Base-by-base conservation (phyloP, 37 sponge, comb jelly and placozoan species). In the Bolinopsis microptera region DNA sequence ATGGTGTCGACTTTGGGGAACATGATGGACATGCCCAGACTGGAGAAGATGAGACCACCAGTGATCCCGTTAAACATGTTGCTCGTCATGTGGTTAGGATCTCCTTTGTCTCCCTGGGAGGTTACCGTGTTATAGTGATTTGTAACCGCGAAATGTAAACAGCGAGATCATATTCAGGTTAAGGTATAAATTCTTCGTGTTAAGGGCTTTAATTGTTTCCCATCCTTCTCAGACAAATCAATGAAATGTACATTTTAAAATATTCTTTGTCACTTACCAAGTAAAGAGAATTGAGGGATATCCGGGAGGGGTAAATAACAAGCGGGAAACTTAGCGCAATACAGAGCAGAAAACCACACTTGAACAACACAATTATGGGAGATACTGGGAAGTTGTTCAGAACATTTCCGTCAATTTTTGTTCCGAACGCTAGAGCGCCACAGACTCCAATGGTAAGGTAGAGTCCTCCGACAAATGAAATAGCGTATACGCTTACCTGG, bases 251-350 rank as follows among this genome's bases (percentile, higher is more conserved):
- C n/a, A n/a, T n/a, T n/a, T n/a, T n/a, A n/a, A n/a, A n/a, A n/a
- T n/a, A n/a, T n/a, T n/a, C n/a, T n/a, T 48, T 48, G 9, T 48
- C 61, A 35, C 90, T 86, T 40, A 86, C 90, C 41, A 39, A 40
- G 28, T 36, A 86, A 0, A 86, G 61, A 38, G 90, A 86, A 48
- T 86, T 86, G 30, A 86, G 22, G 1, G 90, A 86, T n/a, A 86
- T 86, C 90, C 90, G 34, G 25, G 35, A 36, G 24, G 90, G 90
- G 30, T 28, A 86, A 8, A 86, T 41, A 39, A 86, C 90, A 25
- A 86, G 90, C 48, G 90, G 90, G 61, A 86, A 86, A 39, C 90
- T 86, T n/a, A 86, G 35, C 0, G 90, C 90, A 2, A 86, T 39
- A 39, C 90, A 41, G 16, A 86, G 41, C 61, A 86, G 28, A 23